Percentiles rank a stretch among this genome's conserved stretches.
Evolutionary conservation across 2,113 vertebrate species (phyloP).

Genomic region (Lagopus leucura): DNA sequence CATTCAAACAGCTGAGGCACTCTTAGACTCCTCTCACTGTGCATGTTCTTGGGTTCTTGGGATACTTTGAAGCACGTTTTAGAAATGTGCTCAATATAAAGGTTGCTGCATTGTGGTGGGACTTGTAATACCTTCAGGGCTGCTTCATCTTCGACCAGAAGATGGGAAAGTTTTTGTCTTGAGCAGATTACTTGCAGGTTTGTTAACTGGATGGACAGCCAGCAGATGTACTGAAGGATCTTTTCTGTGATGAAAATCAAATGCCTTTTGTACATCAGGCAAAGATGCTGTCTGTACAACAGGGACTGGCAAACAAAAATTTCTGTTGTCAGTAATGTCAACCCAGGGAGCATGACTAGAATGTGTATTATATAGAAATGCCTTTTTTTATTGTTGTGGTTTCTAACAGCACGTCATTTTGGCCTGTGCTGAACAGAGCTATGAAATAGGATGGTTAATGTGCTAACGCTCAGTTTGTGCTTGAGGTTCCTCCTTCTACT

Average conservation of each 20-base stretch:
- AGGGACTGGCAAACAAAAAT: background rate
- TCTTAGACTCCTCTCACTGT: background rate
- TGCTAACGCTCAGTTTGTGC: background rate
- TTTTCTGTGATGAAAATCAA: background rate
- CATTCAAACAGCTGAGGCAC: background rate
- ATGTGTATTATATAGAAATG: fast-evolving
- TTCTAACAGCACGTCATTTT: background rate
- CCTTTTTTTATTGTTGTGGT: background rate
- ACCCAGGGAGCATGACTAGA: background rate
- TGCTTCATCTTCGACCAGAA: background rate
- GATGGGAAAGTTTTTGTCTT: background rate
- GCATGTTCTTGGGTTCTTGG: background rate
- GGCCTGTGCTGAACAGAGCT: background rate
- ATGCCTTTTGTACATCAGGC: background rate
- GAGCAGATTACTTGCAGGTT: background rate
- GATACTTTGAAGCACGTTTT: background rate
- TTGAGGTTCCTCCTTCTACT: background rate
- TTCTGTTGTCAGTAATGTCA: background rate
- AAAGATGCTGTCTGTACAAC: background rate
- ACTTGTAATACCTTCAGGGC: background rate
- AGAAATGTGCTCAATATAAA: background rate
- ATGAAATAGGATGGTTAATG: fast-evolving
- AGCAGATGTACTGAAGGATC: background rate
- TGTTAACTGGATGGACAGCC: background rate
- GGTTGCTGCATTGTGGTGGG: background rate